phyloP scores from a whole-genome alignment of 2,797 vertebrate genomes.

The Uromys caudimaculatus region DNA sequence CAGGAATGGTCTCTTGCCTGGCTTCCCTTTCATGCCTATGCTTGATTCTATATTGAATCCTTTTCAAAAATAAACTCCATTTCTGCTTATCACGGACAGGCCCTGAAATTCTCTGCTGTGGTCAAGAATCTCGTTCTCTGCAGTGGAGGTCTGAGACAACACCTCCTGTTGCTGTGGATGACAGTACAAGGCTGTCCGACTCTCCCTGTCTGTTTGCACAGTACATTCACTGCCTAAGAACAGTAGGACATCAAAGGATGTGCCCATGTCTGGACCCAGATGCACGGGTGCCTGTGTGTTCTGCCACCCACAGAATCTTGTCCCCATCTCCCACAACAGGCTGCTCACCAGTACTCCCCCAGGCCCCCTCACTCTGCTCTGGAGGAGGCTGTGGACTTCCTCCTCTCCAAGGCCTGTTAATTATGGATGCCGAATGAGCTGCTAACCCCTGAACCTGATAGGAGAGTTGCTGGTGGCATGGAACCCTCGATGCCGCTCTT shows the following conservation, averaged over 20 bases:
- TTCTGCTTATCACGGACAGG: background rate
- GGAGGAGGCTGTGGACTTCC: conserved; percentile 75
- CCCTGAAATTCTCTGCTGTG: background rate
- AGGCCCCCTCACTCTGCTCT: conserved; percentile 79
- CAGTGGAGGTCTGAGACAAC: background rate
- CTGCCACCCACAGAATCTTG: background rate
- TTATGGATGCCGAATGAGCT: conserved; percentile 87
- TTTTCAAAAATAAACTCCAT: background rate
- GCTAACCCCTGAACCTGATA: conserved; percentile 96
- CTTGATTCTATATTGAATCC: background rate
- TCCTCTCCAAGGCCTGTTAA: conserved; percentile 86
- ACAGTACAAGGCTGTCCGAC: background rate
- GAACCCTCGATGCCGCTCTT: conserved; percentile 84
- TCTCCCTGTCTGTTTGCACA: background rate
- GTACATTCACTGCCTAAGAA: background rate
- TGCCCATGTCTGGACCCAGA: background rate
- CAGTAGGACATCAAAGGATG: background rate
- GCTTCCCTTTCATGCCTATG: background rate
- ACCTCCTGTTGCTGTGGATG: background rate
- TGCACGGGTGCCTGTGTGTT: background rate
- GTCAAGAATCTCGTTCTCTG: background rate
- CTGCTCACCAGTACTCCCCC: conserved; percentile 76
- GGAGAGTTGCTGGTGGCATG: conserved; percentile 82
- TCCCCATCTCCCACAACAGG: background rate
- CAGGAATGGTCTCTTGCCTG: background rate